These are phyloP conservation scores for Philantomba maxwellii DNA, from an alignment of 2,113 vertebrate genomes.

Conservation along the genomic window DNA sequence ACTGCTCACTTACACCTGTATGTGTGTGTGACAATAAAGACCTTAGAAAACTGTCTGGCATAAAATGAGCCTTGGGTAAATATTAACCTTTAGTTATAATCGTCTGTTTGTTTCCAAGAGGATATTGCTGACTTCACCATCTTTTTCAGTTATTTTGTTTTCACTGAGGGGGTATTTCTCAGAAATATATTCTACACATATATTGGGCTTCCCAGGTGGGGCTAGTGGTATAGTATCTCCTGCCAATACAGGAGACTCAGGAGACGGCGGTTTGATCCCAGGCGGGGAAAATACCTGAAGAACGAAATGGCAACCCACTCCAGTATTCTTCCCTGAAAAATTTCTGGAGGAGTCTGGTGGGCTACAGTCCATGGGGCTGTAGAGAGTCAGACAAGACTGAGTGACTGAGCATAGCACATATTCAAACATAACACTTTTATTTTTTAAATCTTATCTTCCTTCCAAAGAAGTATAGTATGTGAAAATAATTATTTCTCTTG, in stretches of 20 bases:
- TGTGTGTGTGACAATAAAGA: not conserved
- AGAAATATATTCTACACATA: not conserved
- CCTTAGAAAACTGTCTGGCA: not conserved
- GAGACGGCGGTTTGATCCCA: not conserved
- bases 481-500: not conserved
- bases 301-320: not conserved
- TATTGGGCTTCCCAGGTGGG: not conserved
- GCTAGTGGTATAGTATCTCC: not conserved
- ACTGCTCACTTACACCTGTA: not conserved
- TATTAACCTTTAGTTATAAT: conserved; percentile 26
- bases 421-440: not conserved
- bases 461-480: not conserved
- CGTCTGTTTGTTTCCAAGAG: not conserved
- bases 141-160: not conserved
- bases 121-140: not conserved
- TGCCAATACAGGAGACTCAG: not conserved
- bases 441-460: not conserved
- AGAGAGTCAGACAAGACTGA: not conserved
- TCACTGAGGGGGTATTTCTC: not conserved
- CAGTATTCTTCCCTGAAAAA: not conserved
- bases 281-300: fast-evolving
- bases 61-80: not conserved
- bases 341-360: not conserved
- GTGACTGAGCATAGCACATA: not conserved
- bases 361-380: not conserved